Evolutionary conservation across 2,797 vertebrate genomes (phyloP), one percentile per base, ranked within the genome.

Genomic region (Ibycter americanus): DNA sequence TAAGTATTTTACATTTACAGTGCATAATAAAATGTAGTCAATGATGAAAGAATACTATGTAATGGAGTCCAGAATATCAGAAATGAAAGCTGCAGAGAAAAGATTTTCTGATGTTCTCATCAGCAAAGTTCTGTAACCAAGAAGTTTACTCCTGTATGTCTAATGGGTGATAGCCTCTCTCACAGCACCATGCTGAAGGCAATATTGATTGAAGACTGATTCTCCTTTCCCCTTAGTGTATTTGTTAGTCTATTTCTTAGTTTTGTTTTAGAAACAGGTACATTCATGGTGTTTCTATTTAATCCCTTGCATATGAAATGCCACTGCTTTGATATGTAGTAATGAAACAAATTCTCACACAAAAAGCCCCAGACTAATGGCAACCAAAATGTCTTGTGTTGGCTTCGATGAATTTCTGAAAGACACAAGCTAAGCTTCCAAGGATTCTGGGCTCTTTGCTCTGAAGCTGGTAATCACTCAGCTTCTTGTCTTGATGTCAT

Each of bases 1-100:
- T 46, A 93, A 81, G 62, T 87, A 38, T 92, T 97, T 96, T 77
- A 89, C 83, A 61, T 95, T 96, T 96, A 90, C 61, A 71, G 14
- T 92, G 63, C 17, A 67, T 59, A 66, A 67, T 89, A 95, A 96
- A 96, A 79, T 73, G 29, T 66, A 77, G 67, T 38, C 47, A 67
- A 0, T 65, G 26, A 73, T 67, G 58, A 90, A 95, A 82, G 47
- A 93, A 52, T 38, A 58, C 46, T 73, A 15, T 29, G 25, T 71
- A 80, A 78, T 27, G 15, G n/a, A 84, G 27, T 87, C 29, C 38
- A 68, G 66, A 82, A 82, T 36, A 87, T 59, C 71, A 78, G 52
- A 92, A 89, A 67, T 56, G 34, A 87, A 92, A 74, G 18, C 67
- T 54, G 26, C n/a, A 65, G 61, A 85, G 29, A 58, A 83, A 72